Conservation (phyloP, 2,888 invertebrate genomes). For the Epirrita christyi region DNA sequence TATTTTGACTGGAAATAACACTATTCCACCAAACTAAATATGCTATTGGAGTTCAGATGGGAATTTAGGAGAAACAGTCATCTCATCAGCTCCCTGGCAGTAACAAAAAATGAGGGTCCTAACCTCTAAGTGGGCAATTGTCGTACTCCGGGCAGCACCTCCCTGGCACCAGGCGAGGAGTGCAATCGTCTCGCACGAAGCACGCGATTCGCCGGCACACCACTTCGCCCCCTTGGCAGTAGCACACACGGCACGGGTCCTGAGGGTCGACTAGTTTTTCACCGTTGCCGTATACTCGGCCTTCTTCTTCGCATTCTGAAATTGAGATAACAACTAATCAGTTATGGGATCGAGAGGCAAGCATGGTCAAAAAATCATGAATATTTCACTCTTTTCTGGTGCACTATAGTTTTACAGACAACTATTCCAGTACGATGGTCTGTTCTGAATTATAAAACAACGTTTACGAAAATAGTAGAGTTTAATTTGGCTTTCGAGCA, state of each 20-base stretch:
- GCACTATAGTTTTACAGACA: no score
- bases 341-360: not conserved
- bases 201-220: conserved; percentile 91
- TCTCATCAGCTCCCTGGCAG: no score
- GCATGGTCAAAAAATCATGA: not conserved
- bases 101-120: not conserved
- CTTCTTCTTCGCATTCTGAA: conserved; percentile 91
- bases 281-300: conserved; percentile 90
- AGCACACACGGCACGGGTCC: conserved; percentile 91
- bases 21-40: not conserved
- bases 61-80: not conserved
- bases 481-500: no score
- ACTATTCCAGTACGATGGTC: no score
- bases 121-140: conserved; percentile 90
- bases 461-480: no score
- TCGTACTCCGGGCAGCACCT: conserved; percentile 93
- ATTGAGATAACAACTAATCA: conserved; percentile 28
- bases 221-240: conserved; percentile 92
- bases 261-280: conserved; percentile 89
- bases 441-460: no score
- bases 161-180: conserved; percentile 88
- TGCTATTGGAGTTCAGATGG: not conserved
- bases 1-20: no score
- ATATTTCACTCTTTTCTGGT: no score
- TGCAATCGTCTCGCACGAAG: conserved; percentile 90